Conservation (phyloP, 23 tunicate species). For the Corella eumyota region DNA sequence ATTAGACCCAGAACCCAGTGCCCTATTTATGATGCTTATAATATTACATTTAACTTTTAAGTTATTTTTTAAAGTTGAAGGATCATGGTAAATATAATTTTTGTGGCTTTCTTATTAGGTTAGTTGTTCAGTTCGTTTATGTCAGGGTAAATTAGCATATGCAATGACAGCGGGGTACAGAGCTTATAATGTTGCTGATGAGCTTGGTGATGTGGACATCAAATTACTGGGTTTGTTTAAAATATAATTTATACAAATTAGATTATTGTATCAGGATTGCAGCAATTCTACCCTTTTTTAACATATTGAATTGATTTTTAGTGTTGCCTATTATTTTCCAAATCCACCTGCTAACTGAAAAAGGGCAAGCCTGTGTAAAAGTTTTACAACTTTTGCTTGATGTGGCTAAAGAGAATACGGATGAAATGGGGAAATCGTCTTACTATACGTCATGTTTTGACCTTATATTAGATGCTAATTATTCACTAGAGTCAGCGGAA, state of each 20-base stretch:
- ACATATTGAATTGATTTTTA: slow-evolving; percentile 8
- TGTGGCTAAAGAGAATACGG: slow-evolving; percentile 17
- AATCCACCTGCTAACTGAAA: slow-evolving; percentile 41
- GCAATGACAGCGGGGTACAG: slow-evolving; percentile 75
- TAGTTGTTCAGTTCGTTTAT: slow-evolving; percentile 54
- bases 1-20: too few relatives aligned
- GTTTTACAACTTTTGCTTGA: slow-evolving; percentile 11
- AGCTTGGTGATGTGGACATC: slow-evolving; percentile 28
- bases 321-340: slow-evolving; percentile 68
- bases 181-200: slow-evolving; percentile 68
- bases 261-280: too few relatives aligned
- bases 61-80: too few relatives aligned
- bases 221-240: slow-evolving; percentile 34
- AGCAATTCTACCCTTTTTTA: slow-evolving; percentile 1
- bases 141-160: slow-evolving; percentile 52
- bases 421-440: slow-evolving; percentile 15
- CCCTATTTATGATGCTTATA: too few relatives aligned
- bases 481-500: slow-evolving; percentile 15
- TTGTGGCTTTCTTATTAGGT: slow-evolving; percentile 31
- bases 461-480: slow-evolving; percentile 50
- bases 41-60: too few relatives aligned
- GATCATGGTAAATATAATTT: too few relatives aligned
- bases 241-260: too few relatives aligned
- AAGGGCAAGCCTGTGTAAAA: slow-evolving; percentile 39
- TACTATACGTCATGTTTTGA: slow-evolving; percentile 54